Percentiles rank a stretch among this genome's conserved stretches.
Conservation (phyloP, 2,888 invertebrate species). For the Tachina fera region DNA sequence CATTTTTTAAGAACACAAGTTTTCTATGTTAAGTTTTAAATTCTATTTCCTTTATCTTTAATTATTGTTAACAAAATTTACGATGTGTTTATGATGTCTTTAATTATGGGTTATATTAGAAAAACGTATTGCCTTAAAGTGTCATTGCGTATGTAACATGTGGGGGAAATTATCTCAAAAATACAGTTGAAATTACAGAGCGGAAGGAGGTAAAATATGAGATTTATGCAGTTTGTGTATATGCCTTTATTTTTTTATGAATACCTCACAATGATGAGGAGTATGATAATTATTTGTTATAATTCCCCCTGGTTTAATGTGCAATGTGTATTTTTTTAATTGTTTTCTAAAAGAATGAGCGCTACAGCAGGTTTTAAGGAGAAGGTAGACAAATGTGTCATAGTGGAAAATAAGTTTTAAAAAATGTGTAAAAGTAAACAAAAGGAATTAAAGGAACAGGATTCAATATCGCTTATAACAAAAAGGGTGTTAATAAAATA, state of each 20-base stretch:
- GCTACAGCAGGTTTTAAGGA: no score
- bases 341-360: no score
- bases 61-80: conserved; percentile 76
- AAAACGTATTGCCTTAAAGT: background rate
- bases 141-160: background rate
- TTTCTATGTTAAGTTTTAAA: background rate
- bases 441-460: no score
- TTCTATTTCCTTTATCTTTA: conserved; percentile 28
- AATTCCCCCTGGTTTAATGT: conserved; percentile 29
- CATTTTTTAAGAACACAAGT: no score
- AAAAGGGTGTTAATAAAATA: no score
- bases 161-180: conserved; percentile 12
- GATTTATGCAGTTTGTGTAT: conserved; percentile 1
- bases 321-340: background rate
- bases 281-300: conserved; percentile 31
- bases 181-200: conserved; percentile 32
- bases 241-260: background rate
- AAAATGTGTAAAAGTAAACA: no score
- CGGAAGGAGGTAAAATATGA: conserved; percentile 17
- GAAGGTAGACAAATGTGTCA: no score
- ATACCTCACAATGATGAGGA: conserved; percentile 64
- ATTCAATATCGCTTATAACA: no score
- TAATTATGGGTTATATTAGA: conserved; percentile 76
- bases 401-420: no score
- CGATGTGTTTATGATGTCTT: conserved; percentile 80